Conservation (phyloP, 2,113 vertebrate species). For the Caranx melampygus region DNA sequence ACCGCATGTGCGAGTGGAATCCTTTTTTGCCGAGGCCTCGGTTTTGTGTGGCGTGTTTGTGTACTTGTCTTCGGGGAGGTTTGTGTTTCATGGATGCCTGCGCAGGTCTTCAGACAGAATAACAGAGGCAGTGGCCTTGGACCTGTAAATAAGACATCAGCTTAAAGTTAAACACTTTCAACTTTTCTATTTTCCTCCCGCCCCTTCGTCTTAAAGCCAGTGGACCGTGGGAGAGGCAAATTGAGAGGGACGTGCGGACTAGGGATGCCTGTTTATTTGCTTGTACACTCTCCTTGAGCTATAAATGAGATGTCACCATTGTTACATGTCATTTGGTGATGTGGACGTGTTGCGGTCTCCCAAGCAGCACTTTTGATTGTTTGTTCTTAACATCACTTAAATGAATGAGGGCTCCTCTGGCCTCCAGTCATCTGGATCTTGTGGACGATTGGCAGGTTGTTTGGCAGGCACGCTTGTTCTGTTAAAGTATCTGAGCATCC, state of each 20-base stretch:
- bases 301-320: slow-evolving; percentile 84
- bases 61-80: slow-evolving; percentile 10
- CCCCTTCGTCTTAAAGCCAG: slow-evolving; percentile 50
- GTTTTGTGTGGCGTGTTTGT: slow-evolving; percentile 20
- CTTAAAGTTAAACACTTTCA: slow-evolving; percentile 63
- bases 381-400: slow-evolving; percentile 80
- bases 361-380: slow-evolving; percentile 75
- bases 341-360: slow-evolving; percentile 62
- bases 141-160: slow-evolving; percentile 76
- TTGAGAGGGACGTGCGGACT: slow-evolving; percentile 74
- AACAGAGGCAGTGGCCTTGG: background rate
- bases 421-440: slow-evolving; percentile 64
- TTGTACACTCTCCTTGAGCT: slow-evolving; percentile 81
- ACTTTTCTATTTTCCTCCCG: slow-evolving; percentile 54
- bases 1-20: slow-evolving; percentile 35
- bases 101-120: background rate
- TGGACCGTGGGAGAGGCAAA: slow-evolving; percentile 79
- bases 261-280: slow-evolving; percentile 83
- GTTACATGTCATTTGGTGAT: slow-evolving; percentile 78
- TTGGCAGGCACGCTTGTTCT: slow-evolving; percentile 43
- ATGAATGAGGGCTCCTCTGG: slow-evolving; percentile 62
- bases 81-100: slow-evolving; percentile 20
- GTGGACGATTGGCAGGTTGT: slow-evolving; percentile 68
- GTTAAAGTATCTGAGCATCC: slow-evolving; percentile 22
- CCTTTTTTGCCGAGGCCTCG: slow-evolving; percentile 17